phyloP scores from a whole-genome alignment of 2,888 invertebrate genomes.

The Ophion ellenae region DNA sequence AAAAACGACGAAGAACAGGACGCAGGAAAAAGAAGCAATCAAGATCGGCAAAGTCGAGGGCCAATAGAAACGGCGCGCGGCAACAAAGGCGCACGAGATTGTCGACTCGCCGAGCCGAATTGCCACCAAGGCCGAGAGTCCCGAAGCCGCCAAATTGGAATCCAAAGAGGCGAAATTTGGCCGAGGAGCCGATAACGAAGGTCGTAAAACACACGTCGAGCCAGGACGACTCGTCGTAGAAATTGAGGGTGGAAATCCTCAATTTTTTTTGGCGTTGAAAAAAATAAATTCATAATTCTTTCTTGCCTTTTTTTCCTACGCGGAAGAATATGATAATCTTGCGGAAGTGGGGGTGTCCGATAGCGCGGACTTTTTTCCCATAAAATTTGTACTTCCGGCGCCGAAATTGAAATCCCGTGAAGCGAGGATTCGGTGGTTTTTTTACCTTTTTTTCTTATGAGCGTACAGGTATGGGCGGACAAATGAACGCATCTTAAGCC shows the following conservation, averaged over 20 bases:
- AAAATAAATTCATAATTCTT: constrained; percentile 16
- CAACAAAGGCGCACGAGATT: constrained; percentile 46
- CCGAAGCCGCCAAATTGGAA: constrained; percentile 73
- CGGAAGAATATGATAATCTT: not conserved
- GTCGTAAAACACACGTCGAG: constrained; percentile 70
- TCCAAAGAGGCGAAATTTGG: constrained; percentile 71
- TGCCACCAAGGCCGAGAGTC: constrained; percentile 70
- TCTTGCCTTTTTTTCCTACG: not conserved
- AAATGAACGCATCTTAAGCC: constrained; percentile 70
- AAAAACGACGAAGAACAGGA: constrained; percentile 35
- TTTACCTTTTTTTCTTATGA: not conserved
- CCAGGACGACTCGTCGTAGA: constrained; percentile 42
- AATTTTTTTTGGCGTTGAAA: not conserved
- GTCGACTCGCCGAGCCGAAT: constrained; percentile 49
- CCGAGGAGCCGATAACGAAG: constrained; percentile 75
- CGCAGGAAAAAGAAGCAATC: not conserved
- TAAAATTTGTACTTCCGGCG: constrained; percentile 76
- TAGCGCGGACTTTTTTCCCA: constrained; percentile 70
- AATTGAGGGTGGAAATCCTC: not conserved
- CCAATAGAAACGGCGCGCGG: constrained; percentile 17
- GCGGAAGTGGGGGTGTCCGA: not conserved
- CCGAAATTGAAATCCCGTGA: constrained; percentile 75
- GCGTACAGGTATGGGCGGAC: constrained; percentile 8
- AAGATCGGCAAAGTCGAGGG: constrained; percentile 37
- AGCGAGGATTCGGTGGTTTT: constrained; percentile 68